Evolutionary conservation across 2,888 invertebrate species (phyloP).

Genomic region (Napeogenes sylphis): DNA sequence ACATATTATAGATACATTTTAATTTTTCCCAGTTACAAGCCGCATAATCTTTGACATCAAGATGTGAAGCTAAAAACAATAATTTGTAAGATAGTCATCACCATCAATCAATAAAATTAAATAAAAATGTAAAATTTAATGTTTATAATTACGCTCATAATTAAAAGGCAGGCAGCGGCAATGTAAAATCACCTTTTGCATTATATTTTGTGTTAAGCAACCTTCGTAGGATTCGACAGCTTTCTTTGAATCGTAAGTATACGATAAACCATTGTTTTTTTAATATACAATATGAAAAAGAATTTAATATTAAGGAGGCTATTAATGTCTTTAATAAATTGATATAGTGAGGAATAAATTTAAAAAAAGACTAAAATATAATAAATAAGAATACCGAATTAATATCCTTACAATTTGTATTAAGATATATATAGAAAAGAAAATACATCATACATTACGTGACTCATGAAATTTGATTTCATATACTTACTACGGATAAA

Average conservation of each 20-base stretch:
- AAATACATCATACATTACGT: no score
- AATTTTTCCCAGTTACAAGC: slow-evolving; percentile 55
- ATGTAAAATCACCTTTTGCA: slow-evolving; percentile 43
- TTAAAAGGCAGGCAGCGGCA: slow-evolving; percentile 61
- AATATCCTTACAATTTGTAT: no score
- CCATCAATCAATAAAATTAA: not conserved
- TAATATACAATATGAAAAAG: not conserved
- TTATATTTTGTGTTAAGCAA: slow-evolving; percentile 48
- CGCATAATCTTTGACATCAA: slow-evolving; percentile 41
- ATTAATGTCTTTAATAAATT: no score
- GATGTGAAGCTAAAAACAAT: slow-evolving; percentile 39
- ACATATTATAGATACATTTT: slow-evolving; percentile 47
- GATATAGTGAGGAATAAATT: no score
- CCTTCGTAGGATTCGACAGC: slow-evolving; percentile 49
- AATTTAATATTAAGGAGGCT: no score
- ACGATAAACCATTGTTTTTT: not conserved
- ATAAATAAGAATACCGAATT: no score
- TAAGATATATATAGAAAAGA: no score
- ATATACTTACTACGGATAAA: slow-evolving; percentile 40
- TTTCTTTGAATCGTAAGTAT: slow-evolving; percentile 44
- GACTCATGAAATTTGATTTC: no score
- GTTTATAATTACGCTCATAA: slow-evolving; percentile 45
- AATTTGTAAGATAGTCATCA: not conserved
- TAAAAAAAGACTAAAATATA: no score
- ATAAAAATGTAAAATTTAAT: not conserved